Evolutionary conservation across 2,888 invertebrate species (phyloP).

Genomic region (Drosophila monieri): DNA sequence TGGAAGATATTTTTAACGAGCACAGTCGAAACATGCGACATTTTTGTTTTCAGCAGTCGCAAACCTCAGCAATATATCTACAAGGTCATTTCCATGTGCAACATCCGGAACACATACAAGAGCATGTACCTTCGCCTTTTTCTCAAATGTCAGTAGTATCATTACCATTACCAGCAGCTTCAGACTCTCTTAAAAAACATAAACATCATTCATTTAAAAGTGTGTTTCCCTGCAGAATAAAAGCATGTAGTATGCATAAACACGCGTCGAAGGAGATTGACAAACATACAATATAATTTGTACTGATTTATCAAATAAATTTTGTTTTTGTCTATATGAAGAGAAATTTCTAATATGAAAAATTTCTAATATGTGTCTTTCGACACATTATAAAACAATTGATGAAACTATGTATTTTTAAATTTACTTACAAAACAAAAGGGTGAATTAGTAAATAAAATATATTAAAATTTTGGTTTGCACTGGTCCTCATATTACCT

Average conservation of each 20-base stretch:
- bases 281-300: conserved; percentile 90
- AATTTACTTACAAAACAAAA: no score
- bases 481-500: no score
- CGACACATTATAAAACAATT: not conserved
- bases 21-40: conserved; percentile 81
- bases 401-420: no score
- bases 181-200: conserved; percentile 37
- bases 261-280: conserved; percentile 94
- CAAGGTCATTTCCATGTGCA: conserved; percentile 49
- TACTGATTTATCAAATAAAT: conserved; percentile 6
- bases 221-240: conserved; percentile 84
- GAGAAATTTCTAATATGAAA: conserved; percentile 8
- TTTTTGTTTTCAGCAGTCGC: conserved; percentile 63
- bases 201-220: conserved; percentile 54
- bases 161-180: conserved; percentile 40
- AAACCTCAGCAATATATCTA: conserved; percentile 37
- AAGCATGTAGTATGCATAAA: conserved; percentile 89
- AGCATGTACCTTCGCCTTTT: conserved; percentile 22
- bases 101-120: conserved; percentile 52
- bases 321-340: conserved; percentile 5
- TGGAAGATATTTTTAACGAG: conserved; percentile 90
- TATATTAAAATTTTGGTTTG: no score
- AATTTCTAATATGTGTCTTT: not conserved
- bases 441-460: no score
- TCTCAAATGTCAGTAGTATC: conserved; percentile 33